Percentiles rank a stretch among this genome's conserved stretches.
phyloP scores from a whole-genome alignment of 64 coral and sea anemone species.

The Montipora efflorescens region DNA sequence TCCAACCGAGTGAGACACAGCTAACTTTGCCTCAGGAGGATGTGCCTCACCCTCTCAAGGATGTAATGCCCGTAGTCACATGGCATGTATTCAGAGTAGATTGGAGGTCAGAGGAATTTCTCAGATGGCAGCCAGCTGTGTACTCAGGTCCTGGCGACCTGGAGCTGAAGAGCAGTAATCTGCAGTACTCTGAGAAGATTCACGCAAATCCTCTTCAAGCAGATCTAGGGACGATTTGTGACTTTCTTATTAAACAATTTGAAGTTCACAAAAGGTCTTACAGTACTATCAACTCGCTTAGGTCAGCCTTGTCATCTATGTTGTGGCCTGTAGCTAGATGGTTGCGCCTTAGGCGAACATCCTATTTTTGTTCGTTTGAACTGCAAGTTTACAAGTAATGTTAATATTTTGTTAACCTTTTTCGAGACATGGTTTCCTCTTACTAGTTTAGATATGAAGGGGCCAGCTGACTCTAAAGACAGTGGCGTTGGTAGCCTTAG shows the following conservation, averaged over 20 bases:
- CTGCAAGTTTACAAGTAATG: too few relatives aligned
- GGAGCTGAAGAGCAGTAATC: conserved; percentile 41
- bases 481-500: too few relatives aligned
- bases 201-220: not conserved
- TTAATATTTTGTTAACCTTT: too few relatives aligned
- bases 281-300: conserved; percentile 21
- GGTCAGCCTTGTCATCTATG: conserved; percentile 38
- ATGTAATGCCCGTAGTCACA: conserved; percentile 30
- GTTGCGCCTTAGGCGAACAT: too few relatives aligned
- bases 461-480: too few relatives aligned
- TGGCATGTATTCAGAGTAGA: conserved; percentile 54
- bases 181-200: conserved; percentile 32
- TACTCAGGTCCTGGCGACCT: conserved; percentile 40
- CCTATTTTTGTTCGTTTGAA: too few relatives aligned
- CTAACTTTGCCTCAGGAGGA: conserved; percentile 9
- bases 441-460: too few relatives aligned
- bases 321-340: not conserved
- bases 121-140: not conserved
- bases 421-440: too few relatives aligned
- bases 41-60: conserved; percentile 16
- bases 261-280: not conserved
- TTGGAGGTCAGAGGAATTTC: conserved; percentile 36
- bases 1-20: conserved; percentile 3
- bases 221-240: conserved; percentile 29
- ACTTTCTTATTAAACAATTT: conserved; percentile 34